phyloP scores from a whole-genome alignment of 1,140 invertebrate species.

The Acromyrmex charruanus region DNA sequence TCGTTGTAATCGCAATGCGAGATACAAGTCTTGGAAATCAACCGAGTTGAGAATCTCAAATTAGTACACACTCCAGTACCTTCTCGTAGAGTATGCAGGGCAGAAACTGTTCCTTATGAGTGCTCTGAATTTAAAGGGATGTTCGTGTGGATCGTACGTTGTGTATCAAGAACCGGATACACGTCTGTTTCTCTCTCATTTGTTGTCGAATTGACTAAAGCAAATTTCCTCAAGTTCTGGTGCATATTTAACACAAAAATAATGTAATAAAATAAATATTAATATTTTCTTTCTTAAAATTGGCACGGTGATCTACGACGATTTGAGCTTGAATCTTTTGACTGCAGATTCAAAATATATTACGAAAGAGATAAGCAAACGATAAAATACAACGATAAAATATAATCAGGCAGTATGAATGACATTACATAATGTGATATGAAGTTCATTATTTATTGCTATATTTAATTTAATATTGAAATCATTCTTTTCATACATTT shows the following conservation, averaged over 20 bases:
- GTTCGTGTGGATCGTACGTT: not conserved
- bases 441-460: not conserved
- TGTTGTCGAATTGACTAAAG: not conserved
- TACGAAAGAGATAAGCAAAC: not conserved
- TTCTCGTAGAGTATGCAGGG: not conserved
- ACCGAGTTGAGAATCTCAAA: constrained; percentile 18
- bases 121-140: constrained; percentile 11
- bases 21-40: constrained; percentile 1
- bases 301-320: not conserved
- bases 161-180: not conserved
- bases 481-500: constrained; percentile 4
- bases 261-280: not conserved
- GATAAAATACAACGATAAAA: not conserved
- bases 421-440: not conserved
- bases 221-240: not conserved
- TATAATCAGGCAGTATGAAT: not conserved
- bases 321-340: not conserved
- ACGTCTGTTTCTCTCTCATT: not conserved
- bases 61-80: not conserved
- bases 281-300: not conserved
- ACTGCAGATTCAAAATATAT: not conserved
- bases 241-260: not conserved
- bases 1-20: constrained; percentile 8
- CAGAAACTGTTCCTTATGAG: constrained; percentile 18
- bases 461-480: not conserved